Evolutionary conservation across 64 coral and sea anemone genomes (phyloP).

Genomic region (Stylophora pistillata): DNA sequence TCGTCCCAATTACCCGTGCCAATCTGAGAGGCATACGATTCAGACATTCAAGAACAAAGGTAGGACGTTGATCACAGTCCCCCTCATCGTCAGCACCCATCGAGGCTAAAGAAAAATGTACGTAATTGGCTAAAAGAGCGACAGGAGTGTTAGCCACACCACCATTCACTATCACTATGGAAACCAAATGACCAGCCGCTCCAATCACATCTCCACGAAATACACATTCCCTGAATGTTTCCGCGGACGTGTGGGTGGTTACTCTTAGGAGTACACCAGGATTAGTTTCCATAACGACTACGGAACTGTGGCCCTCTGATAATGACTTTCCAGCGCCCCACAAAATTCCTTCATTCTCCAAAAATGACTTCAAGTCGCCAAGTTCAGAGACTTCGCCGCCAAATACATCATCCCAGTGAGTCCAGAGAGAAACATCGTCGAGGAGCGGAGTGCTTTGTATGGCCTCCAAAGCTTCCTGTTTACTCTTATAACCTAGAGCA

Average conservation of each 20-base stretch:
- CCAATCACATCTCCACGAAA: slow-evolving; percentile 49
- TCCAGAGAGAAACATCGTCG: slow-evolving; percentile 31
- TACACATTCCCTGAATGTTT: slow-evolving; percentile 50
- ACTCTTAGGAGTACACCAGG: slow-evolving; percentile 58
- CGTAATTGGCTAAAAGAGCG: slow-evolving; percentile 76
- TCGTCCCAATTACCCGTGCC: slow-evolving; percentile 29
- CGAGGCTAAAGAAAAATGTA: slow-evolving; percentile 41
- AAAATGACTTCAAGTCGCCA: slow-evolving; percentile 43
- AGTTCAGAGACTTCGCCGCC: slow-evolving; percentile 32
- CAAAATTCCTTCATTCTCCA: slow-evolving; percentile 23
- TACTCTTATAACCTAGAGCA: slow-evolving; percentile 27
- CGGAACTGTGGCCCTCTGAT: neutral
- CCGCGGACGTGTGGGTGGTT: slow-evolving; percentile 42
- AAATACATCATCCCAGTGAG: slow-evolving; percentile 58
- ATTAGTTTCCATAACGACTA: slow-evolving; percentile 72
- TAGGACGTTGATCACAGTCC: neutral
- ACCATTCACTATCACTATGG: slow-evolving; percentile 82
- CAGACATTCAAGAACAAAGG: slow-evolving; percentile 77
- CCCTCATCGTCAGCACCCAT: slow-evolving; percentile 10
- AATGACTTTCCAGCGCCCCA: neutral
- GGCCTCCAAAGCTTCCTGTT: slow-evolving; percentile 38
- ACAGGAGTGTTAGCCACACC: slow-evolving; percentile 71
- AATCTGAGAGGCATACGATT: slow-evolving; percentile 43
- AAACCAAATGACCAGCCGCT: slow-evolving; percentile 76
- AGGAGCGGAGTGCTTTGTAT: slow-evolving; percentile 39